These are phyloP conservation scores for Catocala sponsa DNA, from an alignment of 2,888 invertebrate species.

Conservation along the genomic window DNA sequence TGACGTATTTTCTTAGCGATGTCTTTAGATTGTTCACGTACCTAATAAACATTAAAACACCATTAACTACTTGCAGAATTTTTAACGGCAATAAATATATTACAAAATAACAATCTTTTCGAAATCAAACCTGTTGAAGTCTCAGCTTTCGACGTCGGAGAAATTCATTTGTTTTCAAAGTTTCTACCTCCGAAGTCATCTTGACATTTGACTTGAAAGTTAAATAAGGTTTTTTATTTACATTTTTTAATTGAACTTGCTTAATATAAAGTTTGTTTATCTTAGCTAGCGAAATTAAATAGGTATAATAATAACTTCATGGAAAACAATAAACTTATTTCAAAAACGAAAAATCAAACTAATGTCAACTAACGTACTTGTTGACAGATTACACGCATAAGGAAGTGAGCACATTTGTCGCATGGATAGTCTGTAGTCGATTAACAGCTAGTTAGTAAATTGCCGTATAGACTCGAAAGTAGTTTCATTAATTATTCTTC, in stretches of 20 bases:
- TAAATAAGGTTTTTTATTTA: slow-evolving; percentile 41
- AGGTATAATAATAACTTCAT: slow-evolving; percentile 1
- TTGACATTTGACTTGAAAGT: slow-evolving; percentile 55
- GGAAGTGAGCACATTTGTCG: not conserved
- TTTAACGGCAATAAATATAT: slow-evolving; percentile 18
- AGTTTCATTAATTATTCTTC: too few relatives aligned
- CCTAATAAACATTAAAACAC: slow-evolving; percentile 65
- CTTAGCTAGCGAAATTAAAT: slow-evolving; percentile 7
- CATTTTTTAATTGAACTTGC: slow-evolving; percentile 13
- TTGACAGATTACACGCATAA: not conserved
- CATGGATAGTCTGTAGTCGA: not conserved
- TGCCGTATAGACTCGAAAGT: too few relatives aligned
- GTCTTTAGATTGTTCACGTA: slow-evolving; percentile 85
- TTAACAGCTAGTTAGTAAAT: not conserved
- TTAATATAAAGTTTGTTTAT: slow-evolving; percentile 16
- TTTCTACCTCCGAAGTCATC: slow-evolving; percentile 79
- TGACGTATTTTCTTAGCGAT: slow-evolving; percentile 82
- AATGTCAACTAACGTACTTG: slow-evolving; percentile 44
- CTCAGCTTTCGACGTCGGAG: slow-evolving; percentile 79
- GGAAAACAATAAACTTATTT: slow-evolving; percentile 2
- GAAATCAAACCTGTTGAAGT: slow-evolving; percentile 80
- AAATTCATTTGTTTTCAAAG: slow-evolving; percentile 83
- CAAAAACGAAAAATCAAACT: slow-evolving; percentile 31
- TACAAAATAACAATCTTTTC: slow-evolving; percentile 28
- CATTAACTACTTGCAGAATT: slow-evolving; percentile 37